phyloP scores from a whole-genome alignment of 2,888 invertebrate genomes.

The Nezara viridula region DNA sequence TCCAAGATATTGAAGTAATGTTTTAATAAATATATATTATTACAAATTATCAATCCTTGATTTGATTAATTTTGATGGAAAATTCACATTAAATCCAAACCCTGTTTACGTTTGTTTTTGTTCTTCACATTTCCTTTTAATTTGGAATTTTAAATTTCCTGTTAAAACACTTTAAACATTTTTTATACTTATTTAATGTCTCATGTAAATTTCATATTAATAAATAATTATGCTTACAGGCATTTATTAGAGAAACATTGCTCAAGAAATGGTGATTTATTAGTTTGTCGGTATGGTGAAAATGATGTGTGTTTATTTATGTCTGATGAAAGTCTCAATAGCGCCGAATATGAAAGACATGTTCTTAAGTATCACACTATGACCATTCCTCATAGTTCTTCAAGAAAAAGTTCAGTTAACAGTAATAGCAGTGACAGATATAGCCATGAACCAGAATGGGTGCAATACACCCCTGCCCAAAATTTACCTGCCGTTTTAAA shows the following conservation, averaged over 20 bases:
- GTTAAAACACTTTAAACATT: too few species aligned
- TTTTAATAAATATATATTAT: not conserved
- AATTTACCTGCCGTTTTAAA: constrained; percentile 96
- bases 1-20: not conserved
- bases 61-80: not conserved
- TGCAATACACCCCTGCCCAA: constrained; percentile 91
- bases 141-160: not conserved
- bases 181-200: too few species aligned
- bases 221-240: constrained; percentile 71
- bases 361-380: constrained; percentile 69
- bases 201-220: too few species aligned
- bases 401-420: constrained; percentile 68
- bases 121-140: not conserved
- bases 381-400: constrained; percentile 45
- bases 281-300: constrained; percentile 88
- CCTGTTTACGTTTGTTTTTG: not conserved
- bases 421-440: constrained; percentile 64
- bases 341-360: constrained; percentile 90
- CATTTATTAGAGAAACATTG: constrained; percentile 86
- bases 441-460: constrained; percentile 74
- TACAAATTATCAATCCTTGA: too few species aligned
- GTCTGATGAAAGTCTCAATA: constrained; percentile 90
- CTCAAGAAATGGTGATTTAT: constrained; percentile 87
- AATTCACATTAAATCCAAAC: not conserved
- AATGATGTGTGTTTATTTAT: constrained; percentile 88